Conservation (phyloP, 2,797 vertebrate genomes). For the Manis pentadactyla region DNA sequence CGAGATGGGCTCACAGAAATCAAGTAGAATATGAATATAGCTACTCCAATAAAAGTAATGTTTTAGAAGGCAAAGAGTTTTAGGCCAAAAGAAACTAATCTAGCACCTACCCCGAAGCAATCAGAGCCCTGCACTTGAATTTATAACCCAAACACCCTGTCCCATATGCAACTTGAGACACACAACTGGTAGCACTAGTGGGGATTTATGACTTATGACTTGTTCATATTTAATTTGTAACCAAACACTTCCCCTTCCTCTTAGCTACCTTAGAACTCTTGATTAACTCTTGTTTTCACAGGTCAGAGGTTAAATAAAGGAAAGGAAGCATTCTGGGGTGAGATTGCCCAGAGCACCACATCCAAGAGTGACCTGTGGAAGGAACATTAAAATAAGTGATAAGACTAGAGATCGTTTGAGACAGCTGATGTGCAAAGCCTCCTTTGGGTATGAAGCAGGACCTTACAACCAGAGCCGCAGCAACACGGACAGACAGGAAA, state of each 20-base stretch:
- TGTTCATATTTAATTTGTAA: conserved; percentile 99
- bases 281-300: conserved; percentile 92
- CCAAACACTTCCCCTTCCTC: conserved; percentile 98
- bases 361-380: conserved; percentile 76
- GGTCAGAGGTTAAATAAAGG: conserved; percentile 99
- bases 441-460: conserved; percentile 77
- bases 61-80: conserved; percentile 60
- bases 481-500: conserved; percentile 76
- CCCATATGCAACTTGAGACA: conserved; percentile 89
- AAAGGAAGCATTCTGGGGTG: conserved; percentile 91
- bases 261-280: conserved; percentile 93
- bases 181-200: conserved; percentile 88
- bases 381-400: conserved; percentile 81
- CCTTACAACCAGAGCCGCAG: conserved; percentile 69
- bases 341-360: conserved; percentile 88
- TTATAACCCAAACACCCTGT: conserved; percentile 88
- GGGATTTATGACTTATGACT: conserved; percentile 97
- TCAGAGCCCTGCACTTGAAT: conserved; percentile 81
- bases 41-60: conserved; percentile 60
- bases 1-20: background rate
- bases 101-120: conserved; percentile 69
- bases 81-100: conserved; percentile 62
- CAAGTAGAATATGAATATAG: conserved; percentile 48
- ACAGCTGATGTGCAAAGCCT: conserved; percentile 89
- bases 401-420: conserved; percentile 80